Evolutionary conservation across 92 coral and sea anemone genomes (phyloP), one percentile per base, ranked within the genome.

Genomic region (Umimayanthus chanpuru): DNA sequence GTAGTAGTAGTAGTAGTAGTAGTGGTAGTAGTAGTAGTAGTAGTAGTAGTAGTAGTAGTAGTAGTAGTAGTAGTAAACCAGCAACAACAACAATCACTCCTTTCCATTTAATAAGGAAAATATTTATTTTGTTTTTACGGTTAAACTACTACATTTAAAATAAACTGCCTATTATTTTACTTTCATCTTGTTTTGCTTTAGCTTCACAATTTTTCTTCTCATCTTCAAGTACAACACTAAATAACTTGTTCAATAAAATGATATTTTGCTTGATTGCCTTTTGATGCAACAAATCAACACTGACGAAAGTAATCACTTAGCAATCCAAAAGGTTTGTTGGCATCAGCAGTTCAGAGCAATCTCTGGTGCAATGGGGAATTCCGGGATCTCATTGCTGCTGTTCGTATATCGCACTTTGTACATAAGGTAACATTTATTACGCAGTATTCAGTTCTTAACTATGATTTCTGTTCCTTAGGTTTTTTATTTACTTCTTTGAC

Each of bases 371-470:
- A 97, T 97, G 80, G 99, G 99, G 78, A 97, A 97, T 86, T 97
- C 99, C 30, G 99, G 99, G 55, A 97, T 97, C 85, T 97, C 99
- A 0, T 98, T 97, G 85, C 99, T 97, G 81, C 99, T 97, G 96
- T 97, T 97, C 82, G 99, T 97, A 85, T 97, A 97, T 47, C 99
- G 98, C 77, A 97, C 99, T 80, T 97, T 97, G 93, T 97, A 97
- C 97, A 97, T 92, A n/a, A n/a, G n/a, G n/a, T 1, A 44, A 44
- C 5, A 44, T 44, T 9, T 5, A 44, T 44, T 53, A 4, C 3
- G 28, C 4, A 26, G 49, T 5, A 7, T 39, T 39, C 30, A 65
- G 9, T 18, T 6, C 44, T 50, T 86, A 44, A 40, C 44, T 32
- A 25, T 28, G 29, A 26, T 81, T 30, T 36, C 3, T 66, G 39